These are phyloP conservation scores for Alloscopus bannaensis DNA, from an alignment of 2,888 invertebrate species.

Conservation along the genomic window DNA sequence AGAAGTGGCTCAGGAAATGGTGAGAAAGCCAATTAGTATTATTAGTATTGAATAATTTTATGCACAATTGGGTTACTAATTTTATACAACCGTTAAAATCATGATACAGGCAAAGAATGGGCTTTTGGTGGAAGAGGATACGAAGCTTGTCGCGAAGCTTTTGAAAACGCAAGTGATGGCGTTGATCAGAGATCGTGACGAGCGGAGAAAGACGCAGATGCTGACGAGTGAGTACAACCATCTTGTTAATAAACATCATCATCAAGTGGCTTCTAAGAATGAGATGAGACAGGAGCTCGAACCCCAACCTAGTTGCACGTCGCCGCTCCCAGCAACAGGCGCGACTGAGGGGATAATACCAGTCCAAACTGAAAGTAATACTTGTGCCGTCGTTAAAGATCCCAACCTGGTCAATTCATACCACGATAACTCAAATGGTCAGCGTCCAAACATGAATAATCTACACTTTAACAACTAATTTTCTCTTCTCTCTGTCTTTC, in stretches of 20 bases:
- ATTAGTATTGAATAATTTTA: not conserved
- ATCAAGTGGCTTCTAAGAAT: constrained; percentile 4
- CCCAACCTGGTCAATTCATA: constrained; percentile 25
- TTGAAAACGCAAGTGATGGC: constrained; percentile 91
- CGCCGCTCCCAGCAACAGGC: not conserved
- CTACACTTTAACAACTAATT: not conserved
- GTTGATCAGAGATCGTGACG: constrained; percentile 81
- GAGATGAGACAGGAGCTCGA: constrained; percentile 30
- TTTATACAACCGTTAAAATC: too few species aligned
- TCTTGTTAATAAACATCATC: constrained; percentile 9
- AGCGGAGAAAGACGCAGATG: constrained; percentile 76
- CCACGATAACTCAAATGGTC: constrained; percentile 54
- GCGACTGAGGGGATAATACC: not conserved
- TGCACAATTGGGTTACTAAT: not conserved
- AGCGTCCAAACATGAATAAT: constrained; percentile 30
- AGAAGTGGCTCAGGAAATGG: constrained; percentile 96
- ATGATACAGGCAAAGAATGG: constrained; percentile 90
- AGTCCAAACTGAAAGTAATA: not conserved
- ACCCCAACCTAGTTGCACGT: constrained; percentile 30
- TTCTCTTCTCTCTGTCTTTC: not conserved
- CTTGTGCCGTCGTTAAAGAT: constrained; percentile 14
- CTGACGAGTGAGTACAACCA: constrained; percentile 64
- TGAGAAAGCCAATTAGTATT: constrained; percentile 73
- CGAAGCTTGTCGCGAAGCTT: constrained; percentile 91
- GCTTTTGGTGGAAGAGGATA: constrained; percentile 96